These are phyloP conservation scores for Caenorhabditis wallacei DNA, from an alignment of 2,888 invertebrate genomes.

Conservation along the genomic window DNA sequence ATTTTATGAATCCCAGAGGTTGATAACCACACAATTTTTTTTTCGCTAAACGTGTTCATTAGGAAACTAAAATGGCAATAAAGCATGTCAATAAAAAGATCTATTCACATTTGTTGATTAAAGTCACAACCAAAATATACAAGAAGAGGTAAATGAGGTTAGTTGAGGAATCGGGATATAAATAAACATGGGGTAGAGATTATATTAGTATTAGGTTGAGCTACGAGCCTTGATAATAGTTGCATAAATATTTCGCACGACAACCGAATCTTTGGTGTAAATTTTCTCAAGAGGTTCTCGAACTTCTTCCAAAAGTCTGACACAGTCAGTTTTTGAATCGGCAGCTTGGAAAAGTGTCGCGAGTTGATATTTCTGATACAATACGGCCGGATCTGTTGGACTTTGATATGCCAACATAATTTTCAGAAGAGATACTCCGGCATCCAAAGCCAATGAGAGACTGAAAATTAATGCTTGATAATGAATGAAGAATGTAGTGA, in stretches of 20 bases:
- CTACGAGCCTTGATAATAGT: slow-evolving; percentile 29
- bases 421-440: slow-evolving; percentile 30
- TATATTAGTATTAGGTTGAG: neutral
- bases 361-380: slow-evolving; percentile 51
- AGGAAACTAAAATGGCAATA: slow-evolving; percentile 31
- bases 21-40: neutral
- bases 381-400: slow-evolving; percentile 34
- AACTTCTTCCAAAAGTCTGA: slow-evolving; percentile 39
- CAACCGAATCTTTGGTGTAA: slow-evolving; percentile 18
- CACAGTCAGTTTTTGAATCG: slow-evolving; percentile 22
- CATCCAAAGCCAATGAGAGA: slow-evolving; percentile 36
- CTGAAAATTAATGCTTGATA: neutral
- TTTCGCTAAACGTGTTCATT: neutral
- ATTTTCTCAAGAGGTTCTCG: slow-evolving; percentile 31
- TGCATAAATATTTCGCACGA: slow-evolving; percentile 17
- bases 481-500: neutral
- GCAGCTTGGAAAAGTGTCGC: slow-evolving; percentile 29
- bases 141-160: neutral
- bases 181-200: neutral
- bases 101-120: neutral
- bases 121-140: slow-evolving; percentile 44
- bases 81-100: slow-evolving; percentile 29
- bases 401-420: slow-evolving; percentile 52
- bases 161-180: neutral
- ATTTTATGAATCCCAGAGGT: slow-evolving; percentile 15